Conservation (phyloP, 2,888 invertebrate species). For the Gastrophysa polygoni region DNA sequence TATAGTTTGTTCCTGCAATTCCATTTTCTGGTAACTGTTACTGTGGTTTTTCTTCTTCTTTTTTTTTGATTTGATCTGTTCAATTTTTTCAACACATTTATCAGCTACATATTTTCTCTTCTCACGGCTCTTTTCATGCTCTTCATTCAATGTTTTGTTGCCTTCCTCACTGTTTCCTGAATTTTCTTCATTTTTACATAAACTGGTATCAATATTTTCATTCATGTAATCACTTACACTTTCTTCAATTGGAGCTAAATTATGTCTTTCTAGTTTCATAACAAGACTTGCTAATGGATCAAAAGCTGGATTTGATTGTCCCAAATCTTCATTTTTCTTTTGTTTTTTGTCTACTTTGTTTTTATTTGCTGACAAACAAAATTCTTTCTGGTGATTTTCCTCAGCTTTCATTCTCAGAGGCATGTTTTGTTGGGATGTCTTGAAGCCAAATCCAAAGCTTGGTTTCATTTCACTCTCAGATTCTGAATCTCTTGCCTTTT, state of each 20-base stretch:
- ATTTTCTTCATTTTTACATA: constrained; percentile 15
- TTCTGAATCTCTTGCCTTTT: constrained; percentile 55
- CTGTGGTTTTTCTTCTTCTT: neutral
- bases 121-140: neutral
- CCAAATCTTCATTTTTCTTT: constrained; percentile 28
- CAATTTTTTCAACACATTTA: neutral
- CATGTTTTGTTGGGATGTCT: no score
- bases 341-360: constrained; percentile 29
- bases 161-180: neutral
- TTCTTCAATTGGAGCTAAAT: constrained; percentile 47
- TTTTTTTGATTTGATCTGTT: neutral
- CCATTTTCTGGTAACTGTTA: no score
- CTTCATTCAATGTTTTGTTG: neutral
- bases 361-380: constrained; percentile 35
- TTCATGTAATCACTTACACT: constrained; percentile 19
- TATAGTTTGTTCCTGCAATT: no score
- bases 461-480: constrained; percentile 43
- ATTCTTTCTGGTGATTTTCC: constrained; percentile 22
- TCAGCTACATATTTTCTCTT: constrained; percentile 16
- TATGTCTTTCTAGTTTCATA: constrained; percentile 40
- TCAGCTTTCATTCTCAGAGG: constrained; percentile 31
- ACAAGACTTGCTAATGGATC: constrained; percentile 43
- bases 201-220: neutral
- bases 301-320: constrained; percentile 50
- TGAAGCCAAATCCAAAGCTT: constrained; percentile 37